Percentiles rank a stretch among this genome's conserved stretches.
Conservation (phyloP, 2,113 vertebrate species). For the Alethe castanea region DNA sequence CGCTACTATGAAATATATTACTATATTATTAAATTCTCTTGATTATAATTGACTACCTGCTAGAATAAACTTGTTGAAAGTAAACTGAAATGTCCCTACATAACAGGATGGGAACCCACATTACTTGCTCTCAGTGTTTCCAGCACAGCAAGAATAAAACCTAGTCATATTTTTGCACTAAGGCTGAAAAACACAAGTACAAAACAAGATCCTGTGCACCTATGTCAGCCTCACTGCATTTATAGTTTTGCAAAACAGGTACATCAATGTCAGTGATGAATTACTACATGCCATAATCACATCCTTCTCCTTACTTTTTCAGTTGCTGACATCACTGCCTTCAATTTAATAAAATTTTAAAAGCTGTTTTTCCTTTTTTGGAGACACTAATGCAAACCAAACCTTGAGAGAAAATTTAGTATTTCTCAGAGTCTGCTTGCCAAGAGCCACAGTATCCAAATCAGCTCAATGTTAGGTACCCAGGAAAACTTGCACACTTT, state of each 20-base stretch:
- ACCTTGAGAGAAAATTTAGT: neutral
- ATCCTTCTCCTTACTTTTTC: neutral
- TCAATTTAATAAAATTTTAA: neutral
- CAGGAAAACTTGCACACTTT: neutral
- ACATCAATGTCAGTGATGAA: neutral
- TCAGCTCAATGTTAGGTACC: accelerated
- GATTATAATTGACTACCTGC: neutral
- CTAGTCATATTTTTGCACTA: neutral
- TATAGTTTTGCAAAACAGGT: neutral
- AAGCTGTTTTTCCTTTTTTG: neutral
- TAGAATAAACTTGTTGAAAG: neutral
- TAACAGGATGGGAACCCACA: neutral
- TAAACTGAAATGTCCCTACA: neutral
- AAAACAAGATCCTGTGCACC: neutral
- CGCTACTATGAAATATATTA: neutral
- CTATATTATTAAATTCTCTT: neutral
- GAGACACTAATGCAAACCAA: neutral
- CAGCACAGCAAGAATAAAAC: neutral
- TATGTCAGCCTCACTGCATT: neutral
- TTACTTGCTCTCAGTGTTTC: accelerated
- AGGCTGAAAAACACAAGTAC: neutral
- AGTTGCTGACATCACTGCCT: neutral
- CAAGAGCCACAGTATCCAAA: neutral
- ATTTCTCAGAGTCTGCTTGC: neutral
- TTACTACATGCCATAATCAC: neutral